These are phyloP conservation scores for Coturnix japonica DNA, from an alignment of 2,113 vertebrate genomes.

Conservation along the genomic window DNA sequence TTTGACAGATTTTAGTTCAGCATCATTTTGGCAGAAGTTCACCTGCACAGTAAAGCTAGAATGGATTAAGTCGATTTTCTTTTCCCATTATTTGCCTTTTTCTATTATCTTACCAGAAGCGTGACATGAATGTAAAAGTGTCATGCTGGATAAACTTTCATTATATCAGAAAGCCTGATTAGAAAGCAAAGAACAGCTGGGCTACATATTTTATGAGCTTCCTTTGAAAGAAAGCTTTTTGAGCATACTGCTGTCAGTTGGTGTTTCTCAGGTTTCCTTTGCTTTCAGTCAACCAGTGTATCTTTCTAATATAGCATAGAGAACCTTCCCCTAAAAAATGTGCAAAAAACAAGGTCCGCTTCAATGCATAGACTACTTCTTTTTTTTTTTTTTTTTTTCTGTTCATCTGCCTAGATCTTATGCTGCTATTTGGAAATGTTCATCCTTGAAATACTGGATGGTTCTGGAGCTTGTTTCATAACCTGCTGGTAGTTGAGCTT, in stretches of 20 bases:
- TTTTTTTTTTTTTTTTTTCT: neutral
- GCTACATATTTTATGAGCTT: conserved; percentile 42
- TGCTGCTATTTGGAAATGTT: neutral
- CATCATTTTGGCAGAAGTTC: neutral
- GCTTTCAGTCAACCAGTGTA: neutral
- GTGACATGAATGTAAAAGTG: conserved; percentile 21
- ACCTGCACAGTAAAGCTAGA: conserved; percentile 26
- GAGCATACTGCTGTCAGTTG: conserved; percentile 5
- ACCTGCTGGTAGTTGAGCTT: neutral
- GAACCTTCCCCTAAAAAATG: neutral
- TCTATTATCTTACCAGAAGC: conserved; percentile 18
- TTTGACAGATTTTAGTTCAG: conserved; percentile 19
- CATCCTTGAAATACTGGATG: neutral
- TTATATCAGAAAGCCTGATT: conserved; percentile 49
- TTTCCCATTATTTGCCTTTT: conserved; percentile 16
- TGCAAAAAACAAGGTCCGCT: neutral
- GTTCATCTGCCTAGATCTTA: neutral
- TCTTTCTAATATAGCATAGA: neutral
- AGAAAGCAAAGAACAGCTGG: conserved; percentile 42
- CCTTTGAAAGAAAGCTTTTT: conserved; percentile 9
- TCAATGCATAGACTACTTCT: neutral
- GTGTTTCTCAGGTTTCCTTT: conserved; percentile 5
- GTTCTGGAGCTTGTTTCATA: neutral
- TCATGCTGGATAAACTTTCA: conserved; percentile 45
- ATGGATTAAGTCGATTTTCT: conserved; percentile 47